Evolutionary conservation across 2,888 invertebrate species (phyloP), one percentile per base, ranked within the genome.

Genomic region (Mylabris sibirica): DNA sequence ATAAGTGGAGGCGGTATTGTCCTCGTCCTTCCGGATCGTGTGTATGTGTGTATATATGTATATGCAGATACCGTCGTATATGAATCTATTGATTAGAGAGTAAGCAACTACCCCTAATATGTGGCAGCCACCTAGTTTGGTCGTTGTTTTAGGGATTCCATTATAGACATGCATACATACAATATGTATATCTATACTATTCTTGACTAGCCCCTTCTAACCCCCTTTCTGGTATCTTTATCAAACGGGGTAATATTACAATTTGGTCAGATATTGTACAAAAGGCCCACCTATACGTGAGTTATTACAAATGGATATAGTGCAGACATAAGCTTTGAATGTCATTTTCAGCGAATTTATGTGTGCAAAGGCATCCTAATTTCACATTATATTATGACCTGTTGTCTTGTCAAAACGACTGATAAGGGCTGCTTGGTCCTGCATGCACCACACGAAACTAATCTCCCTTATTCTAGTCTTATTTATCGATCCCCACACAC

Each of bases 31-130:
- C 74, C 73, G 72, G 63, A 72, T 76, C 78, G 79, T 81, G 80
- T 82, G 80, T 82, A n/a, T n/a, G n/a, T n/a, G n/a, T n/a, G n/a
- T n/a, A n/a, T n/a, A n/a, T n/a, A n/a, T n/a, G 81, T 82, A 81
- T 80, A 83, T 81, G 81, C 81, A 82, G 82, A 82, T 82, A 82
- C 79, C 77, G 80, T 79, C 79, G 77, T 79, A 79, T 80, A 79
- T 80, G 80, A 81, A 80, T 81, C 81, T 83, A 83, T 83, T 81
- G 82, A 83, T 83, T 82, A 82, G 78, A 78, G 77, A 76, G 78
- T 73, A 78, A 78, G 77, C 78, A 76, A 72, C 73, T 74, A 76
- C 6, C 78, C 77, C 78, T 78, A 76, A 65, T 64, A 63, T 78
- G 76, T 78, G 78, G 77, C 5, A 6, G 44, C 78, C 77, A 76